A percentile compares a stretch with the other conserved stretches of the same genome.
Evolutionary conservation across 2,113 vertebrate species (phyloP).

Genomic region (Esox niger): DNA sequence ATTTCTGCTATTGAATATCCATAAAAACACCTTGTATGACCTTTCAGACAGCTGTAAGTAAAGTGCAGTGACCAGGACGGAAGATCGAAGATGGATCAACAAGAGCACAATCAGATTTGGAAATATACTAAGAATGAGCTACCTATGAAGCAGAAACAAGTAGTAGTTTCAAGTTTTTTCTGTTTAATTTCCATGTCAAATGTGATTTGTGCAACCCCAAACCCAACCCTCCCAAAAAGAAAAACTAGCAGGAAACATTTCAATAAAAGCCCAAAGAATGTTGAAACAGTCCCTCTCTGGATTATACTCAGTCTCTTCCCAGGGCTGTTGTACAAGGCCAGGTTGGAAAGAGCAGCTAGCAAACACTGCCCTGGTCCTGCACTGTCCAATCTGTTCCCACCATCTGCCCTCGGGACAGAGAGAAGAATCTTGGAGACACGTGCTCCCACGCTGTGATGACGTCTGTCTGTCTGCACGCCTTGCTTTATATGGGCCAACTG

Average conservation of each 20-base stretch:
- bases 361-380: constrained; percentile 3
- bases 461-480: constrained; percentile 30
- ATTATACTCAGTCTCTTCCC: background rate
- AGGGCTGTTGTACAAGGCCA: background rate
- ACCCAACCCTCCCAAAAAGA: no score
- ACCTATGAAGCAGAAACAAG: no score
- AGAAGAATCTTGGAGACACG: constrained; percentile 25
- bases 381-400: constrained; percentile 47
- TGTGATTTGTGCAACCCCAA: no score
- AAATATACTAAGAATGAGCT: no score
- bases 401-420: constrained; percentile 36
- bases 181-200: no score
- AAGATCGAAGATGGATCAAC: background rate
- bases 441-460: constrained; percentile 16
- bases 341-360: constrained; percentile 1
- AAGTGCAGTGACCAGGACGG: background rate
- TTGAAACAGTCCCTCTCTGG: background rate
- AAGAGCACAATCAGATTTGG: no score
- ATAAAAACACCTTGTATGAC: constrained; percentile 11
- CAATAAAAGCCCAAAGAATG: background rate
- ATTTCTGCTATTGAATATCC: constrained; percentile 9
- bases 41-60: constrained; percentile 6
- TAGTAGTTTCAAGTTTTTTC: no score
- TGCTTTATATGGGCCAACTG: constrained; percentile 3
- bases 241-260: no score